Percentiles rank a stretch among this genome's conserved stretches.
Evolutionary conservation across 2,113 vertebrate species (phyloP).

Genomic region (Corvus hawaiiensis): DNA sequence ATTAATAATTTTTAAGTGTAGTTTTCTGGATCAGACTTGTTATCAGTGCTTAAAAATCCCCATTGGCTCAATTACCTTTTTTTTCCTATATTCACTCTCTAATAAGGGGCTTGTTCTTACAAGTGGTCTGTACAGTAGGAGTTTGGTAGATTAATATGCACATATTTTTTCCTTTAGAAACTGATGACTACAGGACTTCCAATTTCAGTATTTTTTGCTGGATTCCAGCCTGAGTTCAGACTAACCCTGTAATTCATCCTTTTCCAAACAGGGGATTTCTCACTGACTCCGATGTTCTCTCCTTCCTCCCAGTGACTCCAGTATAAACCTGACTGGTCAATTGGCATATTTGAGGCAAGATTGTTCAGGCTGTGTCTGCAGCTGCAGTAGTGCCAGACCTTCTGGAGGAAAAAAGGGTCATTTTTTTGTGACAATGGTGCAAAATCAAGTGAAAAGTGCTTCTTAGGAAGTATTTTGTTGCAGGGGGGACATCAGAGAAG

Average conservation of each 20-base stretch:
- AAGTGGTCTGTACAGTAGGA: neutral
- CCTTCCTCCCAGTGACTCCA: constrained; percentile 34
- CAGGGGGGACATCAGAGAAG: too few relatives aligned
- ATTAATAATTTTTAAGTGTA: constrained; percentile 4
- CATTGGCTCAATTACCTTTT: neutral
- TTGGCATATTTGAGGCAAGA: neutral
- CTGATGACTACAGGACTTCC: neutral
- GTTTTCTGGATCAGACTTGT: neutral
- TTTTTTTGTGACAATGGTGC: neutral
- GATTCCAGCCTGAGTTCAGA: neutral
- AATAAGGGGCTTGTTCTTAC: neutral
- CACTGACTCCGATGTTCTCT: neutral
- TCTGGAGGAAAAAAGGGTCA: neutral
- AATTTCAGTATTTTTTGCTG: neutral
- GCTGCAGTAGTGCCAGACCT: neutral
- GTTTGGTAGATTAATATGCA: neutral
- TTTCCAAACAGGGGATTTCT: neutral
- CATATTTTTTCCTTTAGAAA: neutral
- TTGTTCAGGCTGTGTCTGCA: neutral
- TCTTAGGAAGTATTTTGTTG: neutral
- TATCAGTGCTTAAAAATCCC: neutral
- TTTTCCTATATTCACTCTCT: neutral
- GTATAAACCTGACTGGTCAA: neutral
- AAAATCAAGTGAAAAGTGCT: neutral
- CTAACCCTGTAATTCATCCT: neutral